Percentiles rank a stretch among this genome's conserved stretches.
Evolutionary conservation across 2,888 invertebrate species (phyloP).

Genomic region (Ectemnius lituratus): DNA sequence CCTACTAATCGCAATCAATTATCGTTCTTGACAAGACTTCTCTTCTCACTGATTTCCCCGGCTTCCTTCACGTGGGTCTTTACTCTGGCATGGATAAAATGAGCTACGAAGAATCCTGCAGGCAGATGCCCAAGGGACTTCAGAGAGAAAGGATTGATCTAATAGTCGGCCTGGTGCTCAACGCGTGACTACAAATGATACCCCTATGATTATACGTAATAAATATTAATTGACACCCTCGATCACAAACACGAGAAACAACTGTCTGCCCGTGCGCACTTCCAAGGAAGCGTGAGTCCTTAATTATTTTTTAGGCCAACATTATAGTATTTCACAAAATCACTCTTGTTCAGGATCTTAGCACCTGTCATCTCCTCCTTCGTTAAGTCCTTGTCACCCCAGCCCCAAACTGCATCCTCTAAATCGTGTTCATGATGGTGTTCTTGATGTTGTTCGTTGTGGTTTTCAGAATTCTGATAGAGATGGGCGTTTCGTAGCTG

Average conservation of each 20-base stretch:
- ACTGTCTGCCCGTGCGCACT: no score
- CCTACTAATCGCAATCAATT: no score
- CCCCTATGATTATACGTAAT: constrained; percentile 24
- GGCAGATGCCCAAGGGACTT: neutral
- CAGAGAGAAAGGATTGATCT: neutral
- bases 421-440: constrained; percentile 75
- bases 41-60: no score
- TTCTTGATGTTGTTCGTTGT: constrained; percentile 65
- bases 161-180: constrained; percentile 11
- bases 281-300: no score
- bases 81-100: no score
- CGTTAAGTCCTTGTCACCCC: constrained; percentile 89
- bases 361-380: constrained; percentile 82
- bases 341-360: constrained; percentile 69
- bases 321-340: constrained; percentile 38
- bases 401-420: constrained; percentile 85
- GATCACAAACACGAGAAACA: no score
- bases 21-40: no score
- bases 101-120: no score
- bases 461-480: constrained; percentile 67
- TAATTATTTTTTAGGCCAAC: no score
- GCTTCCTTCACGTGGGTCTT: no score
- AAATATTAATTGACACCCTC: constrained; percentile 53
- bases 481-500: constrained; percentile 32
- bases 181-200: no score